phyloP scores from a whole-genome alignment of 1,140 invertebrate genomes.

The Atta cephalotes region DNA sequence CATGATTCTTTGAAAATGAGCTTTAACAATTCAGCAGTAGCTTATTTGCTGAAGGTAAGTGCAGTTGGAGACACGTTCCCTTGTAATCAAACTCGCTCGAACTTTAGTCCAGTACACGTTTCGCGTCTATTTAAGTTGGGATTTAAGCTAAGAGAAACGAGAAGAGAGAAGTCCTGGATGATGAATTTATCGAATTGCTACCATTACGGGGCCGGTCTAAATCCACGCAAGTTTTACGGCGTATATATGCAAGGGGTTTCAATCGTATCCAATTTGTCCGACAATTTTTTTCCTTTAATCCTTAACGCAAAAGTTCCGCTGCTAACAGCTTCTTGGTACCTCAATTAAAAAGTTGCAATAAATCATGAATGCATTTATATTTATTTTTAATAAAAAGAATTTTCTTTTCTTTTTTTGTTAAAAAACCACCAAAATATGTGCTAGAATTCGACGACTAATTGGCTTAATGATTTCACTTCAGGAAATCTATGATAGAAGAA shows the following conservation, averaged over 20 bases:
- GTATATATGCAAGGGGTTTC: background rate
- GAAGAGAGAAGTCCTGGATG: constrained; percentile 41
- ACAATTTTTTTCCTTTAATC: background rate
- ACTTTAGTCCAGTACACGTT: constrained; percentile 55
- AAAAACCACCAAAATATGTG: background rate
- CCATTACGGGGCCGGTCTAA: background rate
- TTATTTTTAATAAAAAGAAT: background rate
- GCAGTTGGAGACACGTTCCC: constrained; percentile 58
- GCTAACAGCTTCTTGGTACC: background rate
- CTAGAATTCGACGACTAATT: background rate
- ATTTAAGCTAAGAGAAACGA: constrained; percentile 42
- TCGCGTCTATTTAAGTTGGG: constrained; percentile 61
- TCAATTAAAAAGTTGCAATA: background rate
- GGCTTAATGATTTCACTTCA: constrained; percentile 9
- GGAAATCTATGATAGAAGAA: background rate
- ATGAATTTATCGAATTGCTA: constrained; percentile 58
- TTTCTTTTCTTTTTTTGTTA: background rate
- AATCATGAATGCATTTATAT: background rate
- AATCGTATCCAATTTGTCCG: background rate
- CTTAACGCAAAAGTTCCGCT: background rate
- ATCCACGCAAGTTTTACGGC: constrained; percentile 21
- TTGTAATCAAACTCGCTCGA: constrained; percentile 62
- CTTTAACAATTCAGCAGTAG: constrained; percentile 64
- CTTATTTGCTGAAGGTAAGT: constrained; percentile 61
- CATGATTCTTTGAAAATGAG: constrained; percentile 63